Evolutionary conservation across 2,888 invertebrate species (phyloP).

Genomic region (Noctua janthe): DNA sequence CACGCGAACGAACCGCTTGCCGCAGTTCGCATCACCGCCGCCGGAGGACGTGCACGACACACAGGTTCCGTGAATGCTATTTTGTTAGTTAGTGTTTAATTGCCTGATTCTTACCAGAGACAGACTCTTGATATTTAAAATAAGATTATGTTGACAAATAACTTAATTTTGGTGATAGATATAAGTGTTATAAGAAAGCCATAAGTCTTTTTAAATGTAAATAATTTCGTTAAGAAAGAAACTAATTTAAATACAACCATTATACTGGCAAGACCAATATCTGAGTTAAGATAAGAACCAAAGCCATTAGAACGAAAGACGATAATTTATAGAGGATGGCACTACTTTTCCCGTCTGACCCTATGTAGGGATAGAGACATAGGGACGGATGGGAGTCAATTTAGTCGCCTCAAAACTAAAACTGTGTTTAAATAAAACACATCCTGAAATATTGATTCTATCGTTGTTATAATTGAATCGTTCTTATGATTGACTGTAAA

Average conservation of each 20-base stretch:
- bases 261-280: background rate
- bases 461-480: too few species aligned
- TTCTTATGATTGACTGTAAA: too few species aligned
- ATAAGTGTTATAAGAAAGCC: background rate
- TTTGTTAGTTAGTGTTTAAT: background rate
- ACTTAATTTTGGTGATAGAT: background rate
- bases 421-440: background rate
- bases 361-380: background rate
- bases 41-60: background rate
- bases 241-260: background rate
- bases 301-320: background rate
- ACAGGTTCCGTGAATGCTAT: too few species aligned
- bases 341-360: background rate
- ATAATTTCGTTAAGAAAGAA: background rate
- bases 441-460: background rate
- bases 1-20: background rate
- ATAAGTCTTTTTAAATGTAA: background rate
- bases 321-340: background rate
- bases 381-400: background rate
- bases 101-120: slow-evolving; percentile 23
- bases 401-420: background rate
- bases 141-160: background rate
- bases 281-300: background rate
- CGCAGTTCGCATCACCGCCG: background rate
- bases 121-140: slow-evolving; percentile 17